Conservation (phyloP, 1,140 invertebrate genomes). For the Nephotettix cincticeps region DNA sequence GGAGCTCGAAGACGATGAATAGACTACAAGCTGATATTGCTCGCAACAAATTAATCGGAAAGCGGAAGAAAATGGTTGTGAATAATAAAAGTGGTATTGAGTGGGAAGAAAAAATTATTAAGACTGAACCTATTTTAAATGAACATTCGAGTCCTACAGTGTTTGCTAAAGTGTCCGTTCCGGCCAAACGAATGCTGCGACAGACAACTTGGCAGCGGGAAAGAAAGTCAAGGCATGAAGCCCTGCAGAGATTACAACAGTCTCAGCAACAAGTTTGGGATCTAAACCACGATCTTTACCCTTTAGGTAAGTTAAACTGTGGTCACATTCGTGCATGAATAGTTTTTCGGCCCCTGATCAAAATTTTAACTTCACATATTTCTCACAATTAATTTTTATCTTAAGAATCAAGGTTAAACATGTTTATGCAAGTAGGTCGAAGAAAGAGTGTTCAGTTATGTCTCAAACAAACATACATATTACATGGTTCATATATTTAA, state of each 20-base stretch:
- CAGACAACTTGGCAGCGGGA: constrained; percentile 40
- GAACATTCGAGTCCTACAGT: not conserved
- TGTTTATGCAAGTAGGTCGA: no score
- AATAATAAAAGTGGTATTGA: not conserved
- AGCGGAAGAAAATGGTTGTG: constrained; percentile 45
- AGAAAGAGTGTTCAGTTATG: no score
- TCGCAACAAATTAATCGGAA: constrained; percentile 53
- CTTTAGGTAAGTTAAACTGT: constrained; percentile 50
- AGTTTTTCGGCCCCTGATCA: no score
- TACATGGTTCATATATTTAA: no score
- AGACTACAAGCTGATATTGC: constrained; percentile 54
- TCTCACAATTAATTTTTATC: no score
- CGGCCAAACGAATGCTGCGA: constrained; percentile 33
- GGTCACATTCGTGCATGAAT: no score
- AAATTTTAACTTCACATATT: no score
- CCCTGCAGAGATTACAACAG: constrained; percentile 41
- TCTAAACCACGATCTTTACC: constrained; percentile 46
- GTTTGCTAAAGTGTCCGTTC: constrained; percentile 35
- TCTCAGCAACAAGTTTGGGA: constrained; percentile 37
- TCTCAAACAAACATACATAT: no score
- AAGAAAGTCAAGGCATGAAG: constrained; percentile 40
- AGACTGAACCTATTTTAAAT: not conserved
- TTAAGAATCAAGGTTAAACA: no score
- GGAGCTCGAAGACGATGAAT: constrained; percentile 52
- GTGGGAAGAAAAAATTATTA: constrained; percentile 7